Percentiles rank a stretch among this genome's conserved stretches.
These are phyloP conservation scores for Ginglymostoma cirratum DNA, from an alignment of 2,113 vertebrate species.

Conservation along the genomic window DNA sequence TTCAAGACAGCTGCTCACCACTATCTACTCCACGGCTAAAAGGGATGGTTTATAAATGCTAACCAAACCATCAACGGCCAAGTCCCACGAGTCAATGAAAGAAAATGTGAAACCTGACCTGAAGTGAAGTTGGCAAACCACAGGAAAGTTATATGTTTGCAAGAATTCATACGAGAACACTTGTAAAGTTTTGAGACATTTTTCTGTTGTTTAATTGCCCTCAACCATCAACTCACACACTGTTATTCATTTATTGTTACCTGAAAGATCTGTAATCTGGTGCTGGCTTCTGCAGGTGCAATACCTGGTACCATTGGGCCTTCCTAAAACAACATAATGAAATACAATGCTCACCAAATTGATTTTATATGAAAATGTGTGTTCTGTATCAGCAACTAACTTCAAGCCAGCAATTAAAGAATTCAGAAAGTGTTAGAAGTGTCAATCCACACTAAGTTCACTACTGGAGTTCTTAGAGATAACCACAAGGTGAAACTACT, in stretches of 20 bases:
- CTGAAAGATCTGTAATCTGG: conserved; percentile 66
- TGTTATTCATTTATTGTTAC: conserved; percentile 47
- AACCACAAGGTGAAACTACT: not conserved
- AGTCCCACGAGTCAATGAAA: too few relatives aligned
- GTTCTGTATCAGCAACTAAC: not conserved
- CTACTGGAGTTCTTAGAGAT: not conserved
- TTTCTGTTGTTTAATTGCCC: not conserved
- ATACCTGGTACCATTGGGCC: conserved; percentile 72
- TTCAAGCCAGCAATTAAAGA: not conserved
- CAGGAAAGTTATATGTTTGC: not conserved
- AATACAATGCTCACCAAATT: not conserved
- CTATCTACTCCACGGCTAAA: too few relatives aligned
- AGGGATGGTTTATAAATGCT: too few relatives aligned
- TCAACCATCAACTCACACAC: not conserved
- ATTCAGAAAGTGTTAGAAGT: not conserved
- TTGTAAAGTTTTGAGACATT: not conserved
- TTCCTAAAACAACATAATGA: conserved; percentile 57
- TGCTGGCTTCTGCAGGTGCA: conserved; percentile 70
- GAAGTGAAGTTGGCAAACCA: not conserved
- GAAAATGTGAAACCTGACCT: not conserved
- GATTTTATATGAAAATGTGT: too few relatives aligned
- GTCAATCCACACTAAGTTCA: not conserved
- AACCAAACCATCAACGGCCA: too few relatives aligned
- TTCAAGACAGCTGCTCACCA: too few relatives aligned
- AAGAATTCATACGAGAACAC: not conserved